Base-by-base conservation (phyloP, 2,113 vertebrate species). In the Gambusia holbrooki region DNA sequence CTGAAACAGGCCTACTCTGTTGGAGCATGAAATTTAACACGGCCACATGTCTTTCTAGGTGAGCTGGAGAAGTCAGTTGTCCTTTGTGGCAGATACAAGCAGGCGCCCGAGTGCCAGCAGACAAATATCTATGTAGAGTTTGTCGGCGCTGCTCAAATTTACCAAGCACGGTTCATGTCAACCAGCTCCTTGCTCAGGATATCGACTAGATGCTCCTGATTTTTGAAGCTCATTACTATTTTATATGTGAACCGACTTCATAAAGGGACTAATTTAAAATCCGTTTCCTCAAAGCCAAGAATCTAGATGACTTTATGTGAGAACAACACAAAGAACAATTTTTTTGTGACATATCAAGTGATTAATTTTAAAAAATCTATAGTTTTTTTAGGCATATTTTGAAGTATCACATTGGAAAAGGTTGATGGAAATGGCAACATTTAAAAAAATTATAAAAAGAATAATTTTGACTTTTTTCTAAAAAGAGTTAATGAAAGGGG, bases 211-310 rank as follows among this genome's bases (percentile, higher is more conserved):
- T 35, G 28, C 30, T 81, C 54, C 62, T 73, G 66, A 84, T 83
- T 87, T 75, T 69, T 79, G 28, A 72, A 35, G 27, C 48, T 87
- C 66, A 68, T 89, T 54, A 71, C 87, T 87, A 72, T 87, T 90
- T 83, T 17, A 89, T 73, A 17, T 69, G 69, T 62, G 73, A 73
- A 75, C 78, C 68, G 61, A 62, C 54, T 45, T 69, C 4, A 69
- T 35, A 48, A 72, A 35, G 3, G 54, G 66, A 22, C 28, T 2
- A 28, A 28, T 42, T 84, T 64, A 62, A 48, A 48, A 48, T 48
- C 5, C 19, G 40, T 42, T 48, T 15, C 45, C 12, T 19, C 45
- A 48, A 15, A 48, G 15, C 4, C 45, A 48, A 5, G 15, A 15
- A 17, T 48, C 5, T 17, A 19, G 15, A 17, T 48, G 4, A 48